Evolutionary conservation across 2,113 vertebrate species (phyloP).

Genomic region (Otocyon megalotis): DNA sequence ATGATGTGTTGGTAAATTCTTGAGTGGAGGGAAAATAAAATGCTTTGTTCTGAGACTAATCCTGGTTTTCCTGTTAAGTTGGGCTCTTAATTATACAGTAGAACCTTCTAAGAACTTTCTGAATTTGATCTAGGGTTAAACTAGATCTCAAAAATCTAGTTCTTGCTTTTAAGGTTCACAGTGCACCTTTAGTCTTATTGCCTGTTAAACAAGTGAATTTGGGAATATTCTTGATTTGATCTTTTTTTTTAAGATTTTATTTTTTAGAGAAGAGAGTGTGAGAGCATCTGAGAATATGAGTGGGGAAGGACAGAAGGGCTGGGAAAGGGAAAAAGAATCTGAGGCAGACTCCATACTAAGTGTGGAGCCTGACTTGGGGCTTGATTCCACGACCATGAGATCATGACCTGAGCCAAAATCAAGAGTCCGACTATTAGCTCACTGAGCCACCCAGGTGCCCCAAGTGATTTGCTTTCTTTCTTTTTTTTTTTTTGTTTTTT

Average conservation of each 20-base stretch:
- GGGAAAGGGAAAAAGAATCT: neutral
- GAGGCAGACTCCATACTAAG: neutral
- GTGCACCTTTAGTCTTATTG: neutral
- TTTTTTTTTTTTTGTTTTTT: too few species aligned
- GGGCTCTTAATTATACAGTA: neutral
- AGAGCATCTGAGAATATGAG: neutral
- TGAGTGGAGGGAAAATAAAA: neutral
- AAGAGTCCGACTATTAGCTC: neutral
- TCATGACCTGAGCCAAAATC: neutral
- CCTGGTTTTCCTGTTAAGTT: conserved; percentile 17
- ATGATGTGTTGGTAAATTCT: neutral
- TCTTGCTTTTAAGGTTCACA: neutral
- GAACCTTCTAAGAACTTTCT: neutral
- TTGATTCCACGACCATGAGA: neutral
- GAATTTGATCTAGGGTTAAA: neutral
- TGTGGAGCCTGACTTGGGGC: neutral
- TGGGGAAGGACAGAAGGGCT: neutral
- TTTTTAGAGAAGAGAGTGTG: neutral
- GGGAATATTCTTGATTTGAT: neutral
- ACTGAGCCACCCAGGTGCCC: neutral
- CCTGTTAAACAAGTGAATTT: conserved; percentile 5
- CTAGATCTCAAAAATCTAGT: neutral
- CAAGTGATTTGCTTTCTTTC: neutral
- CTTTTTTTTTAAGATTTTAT: too few species aligned
- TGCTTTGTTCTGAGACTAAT: conserved; percentile 18